Evolutionary conservation across 2,888 invertebrate species (phyloP), one percentile per base, ranked within the genome.

Genomic region (Chouioia cunea): DNA sequence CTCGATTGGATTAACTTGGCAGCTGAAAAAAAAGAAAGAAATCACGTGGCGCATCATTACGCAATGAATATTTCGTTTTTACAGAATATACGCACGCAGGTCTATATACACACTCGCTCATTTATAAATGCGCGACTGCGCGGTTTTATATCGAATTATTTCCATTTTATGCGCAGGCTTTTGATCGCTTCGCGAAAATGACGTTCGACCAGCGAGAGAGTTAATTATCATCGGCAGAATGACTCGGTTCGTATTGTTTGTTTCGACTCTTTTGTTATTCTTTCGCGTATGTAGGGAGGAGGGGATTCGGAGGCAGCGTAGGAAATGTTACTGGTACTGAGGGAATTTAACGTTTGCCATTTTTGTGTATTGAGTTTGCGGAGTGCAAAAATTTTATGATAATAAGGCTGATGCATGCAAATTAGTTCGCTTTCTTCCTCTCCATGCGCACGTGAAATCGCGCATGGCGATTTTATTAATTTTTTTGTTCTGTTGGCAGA

Each of bases 1-100:
- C 79, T 77, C 81, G 81, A 84, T 83, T 82, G 79, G 79, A 83
- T 83, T 84, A 84, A 78, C 78, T 78, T 80, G 78, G 77, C 36
- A 76, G 74, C 75, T 76, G 57, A 76, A 77, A 76, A 77, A 73
- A 80, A 79, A 80, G 71, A 62, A 74, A 72, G 65, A 75, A 64
- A 20, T 54, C 64, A 67, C 53, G 70, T 75, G 77, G 71, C 75
- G 75, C 78, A 79, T 81, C 78, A 79, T 78, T 79, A 79, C 76
- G 77, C 78, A 77, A 74, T 74, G 57, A 59, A 48, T 64, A 53
- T 65, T 67, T 23, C 57, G 43, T 20, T 10, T 36, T 36, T 36
- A 6, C 36, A 36, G 10, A 10, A 12, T 10, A 12, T 27, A 10
- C 36, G 36, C 36, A 12, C 1, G 36, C 36, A n/a, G n/a, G n/a